These are phyloP conservation scores for Apis laboriosa DNA, from an alignment of 1,140 invertebrate genomes.

Conservation along the genomic window DNA sequence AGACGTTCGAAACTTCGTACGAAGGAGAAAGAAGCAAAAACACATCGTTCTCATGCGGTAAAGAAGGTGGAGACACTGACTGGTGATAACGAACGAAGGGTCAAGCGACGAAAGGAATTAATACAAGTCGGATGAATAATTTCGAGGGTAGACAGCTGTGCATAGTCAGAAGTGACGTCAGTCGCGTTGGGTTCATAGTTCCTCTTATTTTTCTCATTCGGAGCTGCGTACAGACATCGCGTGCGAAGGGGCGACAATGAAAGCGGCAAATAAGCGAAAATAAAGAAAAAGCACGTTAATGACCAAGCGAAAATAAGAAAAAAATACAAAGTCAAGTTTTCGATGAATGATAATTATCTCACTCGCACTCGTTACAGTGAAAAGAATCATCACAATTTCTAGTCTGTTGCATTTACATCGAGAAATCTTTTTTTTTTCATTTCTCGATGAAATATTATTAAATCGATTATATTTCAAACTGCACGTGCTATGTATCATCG, in stretches of 20 bases:
- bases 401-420: slow-evolving; percentile 65
- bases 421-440: neutral
- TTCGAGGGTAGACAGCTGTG: slow-evolving; percentile 32
- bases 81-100: slow-evolving; percentile 38
- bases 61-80: slow-evolving; percentile 40
- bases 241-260: neutral
- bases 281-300: neutral
- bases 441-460: slow-evolving; percentile 37
- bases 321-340: neutral
- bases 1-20: slow-evolving; percentile 68
- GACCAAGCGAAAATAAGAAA: neutral
- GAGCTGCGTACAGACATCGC: neutral
- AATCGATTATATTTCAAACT: slow-evolving; percentile 44
- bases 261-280: neutral
- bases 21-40: slow-evolving; percentile 45
- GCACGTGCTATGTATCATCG: slow-evolving; percentile 3
- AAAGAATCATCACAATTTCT: slow-evolving; percentile 47
- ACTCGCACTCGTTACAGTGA: neutral
- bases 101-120: slow-evolving; percentile 40
- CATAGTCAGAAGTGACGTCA: slow-evolving; percentile 40
- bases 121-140: slow-evolving; percentile 44
- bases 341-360: neutral
- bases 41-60: slow-evolving; percentile 25
- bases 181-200: slow-evolving; percentile 52
- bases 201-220: slow-evolving; percentile 45